Percentiles rank a stretch among this genome's conserved stretches.
These are phyloP conservation scores for Stegostoma tigrinum DNA, from an alignment of 2,113 vertebrate species.

Conservation along the genomic window DNA sequence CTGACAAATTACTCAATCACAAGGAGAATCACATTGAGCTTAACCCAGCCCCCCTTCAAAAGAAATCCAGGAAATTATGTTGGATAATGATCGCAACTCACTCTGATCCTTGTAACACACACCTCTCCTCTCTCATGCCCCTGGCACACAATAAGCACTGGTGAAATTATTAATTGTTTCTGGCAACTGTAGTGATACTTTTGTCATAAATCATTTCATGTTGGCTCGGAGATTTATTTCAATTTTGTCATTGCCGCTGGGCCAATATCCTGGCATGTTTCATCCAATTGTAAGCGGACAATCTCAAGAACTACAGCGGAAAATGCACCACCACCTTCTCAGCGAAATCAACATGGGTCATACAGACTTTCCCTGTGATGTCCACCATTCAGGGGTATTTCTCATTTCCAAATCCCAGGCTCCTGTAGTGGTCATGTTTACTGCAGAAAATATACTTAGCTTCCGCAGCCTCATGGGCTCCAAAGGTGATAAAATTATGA, in stretches of 20 bases:
- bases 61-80: background rate
- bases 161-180: background rate
- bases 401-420: too few relatives aligned
- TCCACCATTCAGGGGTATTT: too few relatives aligned
- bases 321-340: too few relatives aligned
- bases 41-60: background rate
- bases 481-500: too few relatives aligned
- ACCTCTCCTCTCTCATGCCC: background rate
- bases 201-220: background rate
- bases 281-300: background rate
- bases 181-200: background rate
- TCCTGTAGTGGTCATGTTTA: too few relatives aligned
- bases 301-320: background rate
- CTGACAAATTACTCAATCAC: background rate
- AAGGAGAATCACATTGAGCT: background rate
- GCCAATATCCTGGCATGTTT: background rate
- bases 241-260: background rate
- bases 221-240: background rate
- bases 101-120: background rate
- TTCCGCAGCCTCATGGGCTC: too few relatives aligned
- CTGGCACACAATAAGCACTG: background rate
- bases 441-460: too few relatives aligned
- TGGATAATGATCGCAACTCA: background rate
- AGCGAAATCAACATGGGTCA: too few relatives aligned
- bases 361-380: too few relatives aligned